Evolutionary conservation across 2,113 vertebrate genomes (phyloP), one percentile per base, ranked within the genome.

Genomic region (Clupea harengus): DNA sequence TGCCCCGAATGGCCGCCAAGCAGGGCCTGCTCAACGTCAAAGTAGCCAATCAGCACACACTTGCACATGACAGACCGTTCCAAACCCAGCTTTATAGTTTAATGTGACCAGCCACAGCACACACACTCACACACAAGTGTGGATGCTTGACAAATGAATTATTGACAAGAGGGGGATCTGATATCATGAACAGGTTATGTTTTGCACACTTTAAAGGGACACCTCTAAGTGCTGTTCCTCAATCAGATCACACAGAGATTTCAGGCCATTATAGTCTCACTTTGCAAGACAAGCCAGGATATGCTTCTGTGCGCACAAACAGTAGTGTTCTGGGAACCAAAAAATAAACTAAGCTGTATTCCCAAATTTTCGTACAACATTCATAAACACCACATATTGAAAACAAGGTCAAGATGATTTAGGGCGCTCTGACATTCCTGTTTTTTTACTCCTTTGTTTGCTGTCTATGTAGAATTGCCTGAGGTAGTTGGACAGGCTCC

Each of bases 111-210:
- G 82, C 47, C 64, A 80, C 49, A 88, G 45, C 78, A 39, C 80
- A 80, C 49, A 72, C 60, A 80, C 54, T 80, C 25, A 64, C 52
- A 78, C 86, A n/a, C 60, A 83, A 60, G 87, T 49, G 64, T 50
- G 25, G 49, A 85, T 85, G 87, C 84, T 85, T 39, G 20, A 82
- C 50, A 83, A 86, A 85, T 93, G 86, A 92, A 93, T 92, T 90
- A 92, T 93, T 85, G 86, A 93, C 88, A 86, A 54, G 85, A 81
- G 2, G 86, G 82, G 89, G 83, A 84, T 92, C 49, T 20, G 45
- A 86, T 91, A 87, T 90, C 89, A 72, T 78, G 86, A 72, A 86
- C 60, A 86, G 81, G 89, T 86, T 82, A 86, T 83, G 64, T 87
- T 84, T 81, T 50, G 81, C 47, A 47, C 64, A 45, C 80, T 81